phyloP scores from a whole-genome alignment of 1,140 invertebrate species.

The Streblospio benedicti region DNA sequence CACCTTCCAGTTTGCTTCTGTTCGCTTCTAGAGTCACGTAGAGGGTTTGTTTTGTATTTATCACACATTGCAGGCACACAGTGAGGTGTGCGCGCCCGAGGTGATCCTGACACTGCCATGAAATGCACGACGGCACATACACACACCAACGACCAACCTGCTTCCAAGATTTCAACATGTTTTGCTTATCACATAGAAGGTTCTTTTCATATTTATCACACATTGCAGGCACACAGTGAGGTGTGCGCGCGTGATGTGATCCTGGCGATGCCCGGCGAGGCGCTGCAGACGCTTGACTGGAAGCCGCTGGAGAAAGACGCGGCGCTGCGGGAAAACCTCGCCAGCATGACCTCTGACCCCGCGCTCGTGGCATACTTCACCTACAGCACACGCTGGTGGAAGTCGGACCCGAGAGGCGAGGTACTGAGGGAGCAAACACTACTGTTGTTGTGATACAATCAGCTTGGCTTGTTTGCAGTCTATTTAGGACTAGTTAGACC shows the following conservation, averaged over 20 bases:
- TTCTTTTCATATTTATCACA: no score
- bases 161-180: no score
- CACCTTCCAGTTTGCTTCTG: no score
- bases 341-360: neutral
- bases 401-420: neutral
- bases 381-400: conserved; percentile 9
- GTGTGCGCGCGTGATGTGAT: conserved; percentile 12
- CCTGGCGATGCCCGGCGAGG: conserved; percentile 4
- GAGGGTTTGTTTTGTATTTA: no score
- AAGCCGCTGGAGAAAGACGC: neutral
- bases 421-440: no score
- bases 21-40: neutral
- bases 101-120: neutral
- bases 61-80: conserved; percentile 1
- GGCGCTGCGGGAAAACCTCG: neutral
- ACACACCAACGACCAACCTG: no score
- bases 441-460: no score
- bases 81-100: neutral
- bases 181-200: no score
- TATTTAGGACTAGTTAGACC: no score
- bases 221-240: neutral
- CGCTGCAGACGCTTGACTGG: neutral
- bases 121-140: neutral
- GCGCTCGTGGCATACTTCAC: conserved; percentile 8
- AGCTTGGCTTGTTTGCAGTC: no score